Conservation (phyloP, 1,140 invertebrate species). For the Pachypsylla venusta region DNA sequence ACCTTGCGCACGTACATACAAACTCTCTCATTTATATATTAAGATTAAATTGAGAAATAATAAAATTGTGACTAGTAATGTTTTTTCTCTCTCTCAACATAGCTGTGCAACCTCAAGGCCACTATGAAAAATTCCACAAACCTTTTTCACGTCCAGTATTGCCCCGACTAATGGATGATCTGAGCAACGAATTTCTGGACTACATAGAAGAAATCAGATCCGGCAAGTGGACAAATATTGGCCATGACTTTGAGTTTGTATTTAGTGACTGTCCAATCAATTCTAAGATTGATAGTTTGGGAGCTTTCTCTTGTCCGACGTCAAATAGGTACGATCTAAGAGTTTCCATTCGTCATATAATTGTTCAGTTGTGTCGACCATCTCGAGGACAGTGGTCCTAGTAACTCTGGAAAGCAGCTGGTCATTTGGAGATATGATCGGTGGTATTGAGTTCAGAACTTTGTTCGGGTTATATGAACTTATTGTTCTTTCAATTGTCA, state of each 20-base stretch:
- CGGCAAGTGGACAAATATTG: conserved; percentile 37
- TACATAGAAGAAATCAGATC: conserved; percentile 38
- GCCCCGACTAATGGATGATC: conserved; percentile 17
- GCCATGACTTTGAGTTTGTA: conserved; percentile 43
- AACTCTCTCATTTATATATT: no score
- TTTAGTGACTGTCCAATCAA: conserved; percentile 43
- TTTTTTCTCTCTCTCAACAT: not conserved
- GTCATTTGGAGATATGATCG: no score
- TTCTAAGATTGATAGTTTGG: conserved; percentile 13
- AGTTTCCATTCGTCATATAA: no score
- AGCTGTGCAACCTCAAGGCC: not conserved
- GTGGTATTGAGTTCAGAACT: no score
- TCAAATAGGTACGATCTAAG: not conserved
- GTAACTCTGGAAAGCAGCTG: no score
- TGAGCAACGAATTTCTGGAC: conserved; percentile 38
- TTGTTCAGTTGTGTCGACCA: no score
- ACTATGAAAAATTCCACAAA: not conserved
- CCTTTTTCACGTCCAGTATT: not conserved
- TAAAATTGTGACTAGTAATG: not conserved
- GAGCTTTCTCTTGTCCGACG: conserved; percentile 12
- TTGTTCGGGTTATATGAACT: no score
- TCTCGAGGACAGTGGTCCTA: no score
- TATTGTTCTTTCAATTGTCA: no score
- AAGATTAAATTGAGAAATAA: not conserved
- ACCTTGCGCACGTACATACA: no score